Percentiles rank a stretch among this genome's conserved stretches.
Evolutionary conservation across 92 coral and sea anemone genomes (phyloP).

Genomic region (Metridium senile): DNA sequence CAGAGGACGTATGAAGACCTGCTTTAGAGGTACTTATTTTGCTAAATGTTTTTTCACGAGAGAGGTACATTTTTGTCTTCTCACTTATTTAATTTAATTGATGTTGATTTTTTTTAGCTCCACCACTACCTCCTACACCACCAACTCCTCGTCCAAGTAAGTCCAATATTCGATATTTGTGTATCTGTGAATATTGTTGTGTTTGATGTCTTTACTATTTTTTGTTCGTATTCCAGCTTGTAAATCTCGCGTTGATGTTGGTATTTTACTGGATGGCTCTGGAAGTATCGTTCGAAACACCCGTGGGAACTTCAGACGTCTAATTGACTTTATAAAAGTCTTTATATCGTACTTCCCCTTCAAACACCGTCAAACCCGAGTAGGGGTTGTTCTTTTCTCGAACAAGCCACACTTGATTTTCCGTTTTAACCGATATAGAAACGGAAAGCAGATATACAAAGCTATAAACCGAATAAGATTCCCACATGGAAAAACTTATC

Average conservation of each 20-base stretch:
- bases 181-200: not conserved
- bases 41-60: not conserved
- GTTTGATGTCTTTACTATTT: too few relatives aligned
- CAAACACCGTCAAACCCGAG: slow-evolving; percentile 60
- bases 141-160: slow-evolving; percentile 39
- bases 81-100: not conserved
- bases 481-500: slow-evolving; percentile 71
- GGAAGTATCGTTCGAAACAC: slow-evolving; percentile 64
- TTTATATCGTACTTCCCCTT: slow-evolving; percentile 71
- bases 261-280: slow-evolving; percentile 77
- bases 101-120: not conserved
- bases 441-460: slow-evolving; percentile 27
- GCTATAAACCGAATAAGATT: slow-evolving; percentile 56
- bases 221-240: slow-evolving; percentile 49
- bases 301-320: slow-evolving; percentile 58
- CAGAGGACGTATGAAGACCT: not conserved
- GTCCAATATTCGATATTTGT: not conserved
- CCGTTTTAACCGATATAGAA: slow-evolving; percentile 63
- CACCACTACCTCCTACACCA: slow-evolving; percentile 10
- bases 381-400: slow-evolving; percentile 75
- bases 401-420: slow-evolving; percentile 59
- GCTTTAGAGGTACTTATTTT: slow-evolving; percentile 5
- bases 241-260: slow-evolving; percentile 66
- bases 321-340: slow-evolving; percentile 69
- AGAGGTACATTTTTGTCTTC: not conserved